Conservation (phyloP, 35 echinoderm and acorn worm species). For the Amphiura filiformis region DNA sequence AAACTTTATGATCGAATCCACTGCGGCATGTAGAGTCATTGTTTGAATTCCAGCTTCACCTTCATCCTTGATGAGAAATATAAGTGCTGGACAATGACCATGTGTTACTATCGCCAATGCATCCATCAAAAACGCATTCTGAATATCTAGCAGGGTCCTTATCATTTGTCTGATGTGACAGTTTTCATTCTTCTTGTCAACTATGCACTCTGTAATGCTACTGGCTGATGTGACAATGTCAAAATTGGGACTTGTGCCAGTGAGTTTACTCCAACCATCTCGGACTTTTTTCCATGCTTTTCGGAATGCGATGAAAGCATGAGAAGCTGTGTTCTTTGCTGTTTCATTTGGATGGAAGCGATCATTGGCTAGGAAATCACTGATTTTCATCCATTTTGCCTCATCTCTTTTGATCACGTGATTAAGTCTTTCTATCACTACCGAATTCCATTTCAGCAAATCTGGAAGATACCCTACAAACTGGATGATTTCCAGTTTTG, state of each 20-base stretch:
- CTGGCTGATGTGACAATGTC: background rate
- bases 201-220: background rate
- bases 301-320: background rate
- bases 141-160: constrained; percentile 4
- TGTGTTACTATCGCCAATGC: background rate
- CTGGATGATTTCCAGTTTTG: background rate
- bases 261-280: constrained; percentile 26
- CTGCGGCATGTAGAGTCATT: constrained; percentile 4
- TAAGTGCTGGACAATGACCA: background rate
- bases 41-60: background rate
- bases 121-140: constrained; percentile 20
- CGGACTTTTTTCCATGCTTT: constrained; percentile 15
- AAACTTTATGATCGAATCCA: background rate
- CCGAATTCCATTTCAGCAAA: constrained; percentile 18
- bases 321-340: background rate
- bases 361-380: background rate
- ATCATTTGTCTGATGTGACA: constrained; percentile 12
- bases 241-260: background rate
- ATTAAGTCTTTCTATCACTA: background rate
- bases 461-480: constrained; percentile 4
- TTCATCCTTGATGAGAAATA: constrained; percentile 19
- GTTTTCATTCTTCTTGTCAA: background rate
- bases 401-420: background rate
- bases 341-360: background rate
- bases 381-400: background rate